A percentile compares a stretch with the other conserved stretches of the same genome.
These are phyloP conservation scores for Eurosta solidaginis DNA, from an alignment of 1,140 invertebrate genomes.

Conservation along the genomic window DNA sequence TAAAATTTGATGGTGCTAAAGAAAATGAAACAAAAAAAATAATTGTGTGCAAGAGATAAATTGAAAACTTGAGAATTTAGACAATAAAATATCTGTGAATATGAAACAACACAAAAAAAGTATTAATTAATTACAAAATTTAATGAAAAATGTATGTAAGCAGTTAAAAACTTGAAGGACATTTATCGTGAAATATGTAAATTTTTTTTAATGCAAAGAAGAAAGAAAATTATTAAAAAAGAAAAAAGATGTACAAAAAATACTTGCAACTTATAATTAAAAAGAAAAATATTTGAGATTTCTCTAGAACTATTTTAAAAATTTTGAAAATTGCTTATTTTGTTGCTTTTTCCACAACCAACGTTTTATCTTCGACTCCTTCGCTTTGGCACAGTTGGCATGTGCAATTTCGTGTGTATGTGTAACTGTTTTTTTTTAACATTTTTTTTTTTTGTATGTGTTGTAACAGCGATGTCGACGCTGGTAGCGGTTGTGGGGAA, in stretches of 20 bases:
- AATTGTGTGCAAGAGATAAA: background rate
- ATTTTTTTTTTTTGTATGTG: background rate
- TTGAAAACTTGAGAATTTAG: background rate
- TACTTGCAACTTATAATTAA: background rate
- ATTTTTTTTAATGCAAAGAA: no score
- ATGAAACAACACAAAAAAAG: background rate
- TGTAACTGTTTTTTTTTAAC: background rate
- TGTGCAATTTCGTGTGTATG: background rate
- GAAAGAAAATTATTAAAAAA: no score
- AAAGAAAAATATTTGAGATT: background rate
- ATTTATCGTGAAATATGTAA: no score
- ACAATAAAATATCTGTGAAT: constrained; percentile 20
- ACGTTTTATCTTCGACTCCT: constrained; percentile 4
- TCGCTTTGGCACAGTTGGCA: background rate
- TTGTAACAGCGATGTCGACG: no score
- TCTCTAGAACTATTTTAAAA: no score
- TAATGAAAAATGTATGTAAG: no score
- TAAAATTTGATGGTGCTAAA: background rate
- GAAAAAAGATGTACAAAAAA: background rate
- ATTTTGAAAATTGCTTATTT: no score
- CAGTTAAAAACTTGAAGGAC: no score
- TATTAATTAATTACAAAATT: background rate
- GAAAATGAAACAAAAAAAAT: background rate
- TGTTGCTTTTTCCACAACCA: background rate
- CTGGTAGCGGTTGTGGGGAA: background rate